phyloP scores from a whole-genome alignment of 2,113 vertebrate species.

The Tapirus terrestris region DNA sequence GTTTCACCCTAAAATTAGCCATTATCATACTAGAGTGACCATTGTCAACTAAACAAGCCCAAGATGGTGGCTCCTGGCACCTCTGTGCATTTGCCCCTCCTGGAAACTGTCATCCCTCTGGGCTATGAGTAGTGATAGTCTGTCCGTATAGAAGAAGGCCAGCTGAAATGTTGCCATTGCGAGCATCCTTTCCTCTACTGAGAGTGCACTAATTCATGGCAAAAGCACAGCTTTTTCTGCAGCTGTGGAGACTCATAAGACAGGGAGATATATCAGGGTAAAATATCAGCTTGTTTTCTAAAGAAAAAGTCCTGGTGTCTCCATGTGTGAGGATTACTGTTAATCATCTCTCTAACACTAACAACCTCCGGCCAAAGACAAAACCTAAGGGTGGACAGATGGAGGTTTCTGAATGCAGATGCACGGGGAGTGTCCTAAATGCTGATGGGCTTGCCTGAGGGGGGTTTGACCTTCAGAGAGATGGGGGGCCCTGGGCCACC shows the following conservation, averaged over 20 bases:
- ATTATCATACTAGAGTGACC: fast-evolving
- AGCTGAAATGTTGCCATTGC: fast-evolving
- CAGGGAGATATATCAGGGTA: fast-evolving
- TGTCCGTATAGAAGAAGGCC: fast-evolving
- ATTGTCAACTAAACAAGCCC: background rate
- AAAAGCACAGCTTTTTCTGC: background rate
- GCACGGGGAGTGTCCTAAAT: background rate
- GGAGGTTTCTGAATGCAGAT: background rate
- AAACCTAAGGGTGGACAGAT: background rate
- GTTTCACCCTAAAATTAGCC: too few relatives aligned
- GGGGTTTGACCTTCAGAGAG: background rate
- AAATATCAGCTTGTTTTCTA: background rate
- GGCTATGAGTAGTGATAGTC: fast-evolving
- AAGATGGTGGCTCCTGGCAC: fast-evolving
- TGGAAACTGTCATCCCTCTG: fast-evolving
- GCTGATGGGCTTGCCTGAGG: background rate
- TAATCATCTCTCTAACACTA: background rate
- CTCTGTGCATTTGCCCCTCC: fast-evolving
- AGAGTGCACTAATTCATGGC: too few relatives aligned
- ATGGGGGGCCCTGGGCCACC: too few relatives aligned
- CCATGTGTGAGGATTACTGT: too few relatives aligned
- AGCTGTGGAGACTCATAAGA: background rate
- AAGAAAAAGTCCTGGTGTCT: background rate
- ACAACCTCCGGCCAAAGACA: background rate
- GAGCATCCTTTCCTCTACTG: background rate